Evolutionary conservation across 2,113 vertebrate genomes (phyloP), one percentile per base, ranked within the genome.

Genomic region (Paradoxurus hermaphroditus): DNA sequence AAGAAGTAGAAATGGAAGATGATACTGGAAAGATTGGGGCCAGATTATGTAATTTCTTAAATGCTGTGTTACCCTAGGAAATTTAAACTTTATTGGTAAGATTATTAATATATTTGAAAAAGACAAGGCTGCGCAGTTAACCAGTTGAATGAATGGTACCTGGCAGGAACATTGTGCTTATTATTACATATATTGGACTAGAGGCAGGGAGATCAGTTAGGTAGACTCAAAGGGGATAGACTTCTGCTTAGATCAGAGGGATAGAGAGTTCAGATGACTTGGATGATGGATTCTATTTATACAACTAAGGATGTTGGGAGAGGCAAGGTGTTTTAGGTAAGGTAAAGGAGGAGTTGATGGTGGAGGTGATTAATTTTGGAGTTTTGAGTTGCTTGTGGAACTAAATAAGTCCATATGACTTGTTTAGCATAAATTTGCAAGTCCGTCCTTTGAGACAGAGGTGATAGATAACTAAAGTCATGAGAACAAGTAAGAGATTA

Each of bases 41-140:
- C 21, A 77, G 41, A 56, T 56, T 82, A 21, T 81, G 27, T 83
- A n/a, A 4, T 56, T 4, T 23, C 5, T 49, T 92, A 72, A 85
- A 39, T 36, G 36, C 21, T 89, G 2, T 88, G 14, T 79, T 85
- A 19, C n/a, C n/a, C 23, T 84, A 56, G 75, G 53, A 11, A 82
- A 90, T 25, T 86, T 82, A 73, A 73, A 83, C 34, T 78, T 86
- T 29, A 86, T 95, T 90, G 67, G 7, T 92, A 73, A 21, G 53
- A 49, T 81, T 15, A n/a, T 53, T 86, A 75, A 83, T 70, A 62
- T 73, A 34, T 88, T 72, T 95, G 72, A 86, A 96, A 97, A 94
- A 72, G 36, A 31, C 14, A 90, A 93, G 29, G 25, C 51, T 83
- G 63, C 18, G 14, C 2, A 85, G 41, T 78, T 91, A 95, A 62